Conservation (phyloP, 2,113 vertebrate species). For the Microtus ochrogaster region DNA sequence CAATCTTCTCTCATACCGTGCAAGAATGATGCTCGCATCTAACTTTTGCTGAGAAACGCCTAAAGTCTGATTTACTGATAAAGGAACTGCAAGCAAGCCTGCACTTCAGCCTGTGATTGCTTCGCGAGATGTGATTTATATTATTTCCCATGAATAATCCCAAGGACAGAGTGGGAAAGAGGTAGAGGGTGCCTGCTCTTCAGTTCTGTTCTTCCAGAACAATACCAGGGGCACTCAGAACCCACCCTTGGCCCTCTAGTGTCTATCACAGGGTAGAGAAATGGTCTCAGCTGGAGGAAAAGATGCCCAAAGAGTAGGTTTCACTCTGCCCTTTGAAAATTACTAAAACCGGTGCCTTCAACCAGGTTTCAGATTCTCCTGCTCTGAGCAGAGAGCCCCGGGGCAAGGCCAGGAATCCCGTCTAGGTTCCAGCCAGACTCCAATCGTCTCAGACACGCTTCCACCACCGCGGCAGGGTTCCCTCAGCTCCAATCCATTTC, state of each 20-base stretch:
- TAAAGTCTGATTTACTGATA: constrained; percentile 88
- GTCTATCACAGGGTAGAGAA: background rate
- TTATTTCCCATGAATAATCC: constrained; percentile 80
- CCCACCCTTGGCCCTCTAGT: background rate
- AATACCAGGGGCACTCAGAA: background rate
- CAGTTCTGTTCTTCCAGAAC: constrained; percentile 55
- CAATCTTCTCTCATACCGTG: constrained; percentile 89
- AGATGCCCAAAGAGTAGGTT: background rate
- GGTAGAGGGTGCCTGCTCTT: constrained; percentile 52
- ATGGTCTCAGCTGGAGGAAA: background rate
- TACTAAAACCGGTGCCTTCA: background rate
- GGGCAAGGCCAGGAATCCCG: background rate
- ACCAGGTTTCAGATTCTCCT: background rate
- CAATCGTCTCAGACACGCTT: background rate
- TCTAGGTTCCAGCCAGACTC: background rate
- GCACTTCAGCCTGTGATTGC: constrained; percentile 82
- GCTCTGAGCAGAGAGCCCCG: background rate
- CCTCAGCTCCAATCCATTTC: background rate
- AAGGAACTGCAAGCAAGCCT: constrained; percentile 79
- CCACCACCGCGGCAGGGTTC: too few species aligned
- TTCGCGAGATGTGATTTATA: constrained; percentile 82
- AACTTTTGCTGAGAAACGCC: constrained; percentile 89
- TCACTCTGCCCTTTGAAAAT: background rate
- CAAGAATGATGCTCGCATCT: constrained; percentile 89
- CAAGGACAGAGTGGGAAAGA: constrained; percentile 60